Evolutionary conservation across 2,797 vertebrate genomes (phyloP).

Genomic region (Hapalemur alaotrensis): DNA sequence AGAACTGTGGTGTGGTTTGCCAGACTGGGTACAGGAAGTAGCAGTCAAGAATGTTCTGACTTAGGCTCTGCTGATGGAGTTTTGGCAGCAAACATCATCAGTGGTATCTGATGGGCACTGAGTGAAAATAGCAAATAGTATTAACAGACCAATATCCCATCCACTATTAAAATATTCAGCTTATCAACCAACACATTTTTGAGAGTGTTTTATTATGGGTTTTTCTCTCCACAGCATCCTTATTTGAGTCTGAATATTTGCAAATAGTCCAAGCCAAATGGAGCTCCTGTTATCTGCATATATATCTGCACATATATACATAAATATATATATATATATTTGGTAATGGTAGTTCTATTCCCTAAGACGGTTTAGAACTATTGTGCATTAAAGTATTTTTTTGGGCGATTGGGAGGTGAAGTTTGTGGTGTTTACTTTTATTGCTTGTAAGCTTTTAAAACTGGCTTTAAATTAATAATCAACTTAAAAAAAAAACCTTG

Average conservation of each 20-base stretch:
- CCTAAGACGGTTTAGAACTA: not conserved
- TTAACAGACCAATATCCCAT: not conserved
- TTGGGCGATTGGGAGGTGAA: not conserved
- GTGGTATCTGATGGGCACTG: not conserved
- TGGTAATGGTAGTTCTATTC: constrained; percentile 32
- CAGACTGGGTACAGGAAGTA: not conserved
- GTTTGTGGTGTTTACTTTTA: not conserved
- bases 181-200: not conserved
- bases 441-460: constrained; percentile 54
- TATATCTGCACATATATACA: too few species aligned
- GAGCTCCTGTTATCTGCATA: not conserved
- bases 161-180: constrained; percentile 35
- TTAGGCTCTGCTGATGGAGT: not conserved
- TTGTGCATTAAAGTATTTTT: not conserved
- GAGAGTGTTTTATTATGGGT: not conserved
- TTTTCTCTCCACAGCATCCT: not conserved
- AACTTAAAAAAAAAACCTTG: not conserved
- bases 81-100: not conserved
- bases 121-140: not conserved
- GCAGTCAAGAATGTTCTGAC: not conserved
- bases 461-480: constrained; percentile 44
- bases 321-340: not conserved
- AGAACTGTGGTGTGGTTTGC: not conserved
- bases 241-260: not conserved
- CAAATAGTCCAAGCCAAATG: not conserved